Percentiles rank a stretch among this genome's conserved stretches.
Conservation (phyloP, 2,888 invertebrate species). For the Watsonalla cultraria region DNA sequence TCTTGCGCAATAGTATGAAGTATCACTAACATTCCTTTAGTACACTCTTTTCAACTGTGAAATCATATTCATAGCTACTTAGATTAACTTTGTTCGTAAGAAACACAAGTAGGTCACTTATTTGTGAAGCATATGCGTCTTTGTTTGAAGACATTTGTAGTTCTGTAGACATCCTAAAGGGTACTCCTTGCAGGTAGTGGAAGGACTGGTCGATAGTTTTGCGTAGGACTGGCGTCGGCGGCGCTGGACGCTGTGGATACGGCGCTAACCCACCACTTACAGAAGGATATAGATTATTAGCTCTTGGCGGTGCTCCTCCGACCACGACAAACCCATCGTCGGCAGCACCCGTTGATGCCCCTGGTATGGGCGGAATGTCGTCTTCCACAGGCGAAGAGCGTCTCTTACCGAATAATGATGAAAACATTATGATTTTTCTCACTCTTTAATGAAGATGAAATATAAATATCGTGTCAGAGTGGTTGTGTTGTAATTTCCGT, state of each 20-base stretch:
- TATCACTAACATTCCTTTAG: constrained; percentile 60
- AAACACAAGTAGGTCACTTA: constrained; percentile 72
- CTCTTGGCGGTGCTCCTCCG: constrained; percentile 43
- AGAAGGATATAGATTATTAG: constrained; percentile 49
- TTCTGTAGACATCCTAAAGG: constrained; percentile 71
- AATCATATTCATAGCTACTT: constrained; percentile 69
- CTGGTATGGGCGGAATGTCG: constrained; percentile 67
- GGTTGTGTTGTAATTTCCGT: too few relatives aligned
- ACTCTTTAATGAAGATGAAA: too few relatives aligned
- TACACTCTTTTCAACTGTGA: constrained; percentile 75
- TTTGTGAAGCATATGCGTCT: constrained; percentile 68
- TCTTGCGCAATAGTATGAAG: too few relatives aligned
- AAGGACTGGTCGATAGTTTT: constrained; percentile 46
- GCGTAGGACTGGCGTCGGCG: constrained; percentile 39
- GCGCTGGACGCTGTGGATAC: constrained; percentile 52
- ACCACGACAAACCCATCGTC: constrained; percentile 67
- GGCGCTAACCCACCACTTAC: constrained; percentile 38
- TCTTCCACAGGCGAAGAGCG: constrained; percentile 69
- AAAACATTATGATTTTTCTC: constrained; percentile 50
- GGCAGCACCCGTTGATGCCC: constrained; percentile 45
- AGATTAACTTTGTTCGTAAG: constrained; percentile 66
- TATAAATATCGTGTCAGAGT: too few relatives aligned
- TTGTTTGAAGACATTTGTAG: constrained; percentile 66
- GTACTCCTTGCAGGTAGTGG: constrained; percentile 76
- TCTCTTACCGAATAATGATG: constrained; percentile 68